A percentile compares a stretch with the other conserved stretches of the same genome.
Evolutionary conservation across 2,797 vertebrate species (phyloP).

Genomic region (Dallia pectoralis): DNA sequence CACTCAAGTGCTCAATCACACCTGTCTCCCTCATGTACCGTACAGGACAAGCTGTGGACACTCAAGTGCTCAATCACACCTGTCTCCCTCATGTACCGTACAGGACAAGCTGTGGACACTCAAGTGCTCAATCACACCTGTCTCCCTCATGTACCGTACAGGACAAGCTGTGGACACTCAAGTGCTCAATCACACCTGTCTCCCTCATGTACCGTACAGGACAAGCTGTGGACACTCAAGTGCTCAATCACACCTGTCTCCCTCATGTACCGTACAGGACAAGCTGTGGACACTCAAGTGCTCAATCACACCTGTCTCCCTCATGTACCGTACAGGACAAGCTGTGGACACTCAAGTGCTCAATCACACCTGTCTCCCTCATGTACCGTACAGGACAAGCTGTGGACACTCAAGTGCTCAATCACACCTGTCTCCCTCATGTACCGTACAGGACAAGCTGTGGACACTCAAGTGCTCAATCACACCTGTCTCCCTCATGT

Average conservation of each 20-base stretch:
- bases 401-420: not conserved
- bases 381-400: not conserved
- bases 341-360: slow-evolving; percentile 8
- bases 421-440: not conserved
- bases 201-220: no score
- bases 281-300: not conserved
- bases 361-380: slow-evolving; percentile 14
- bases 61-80: not conserved
- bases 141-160: slow-evolving; percentile 7
- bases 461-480: slow-evolving; percentile 4
- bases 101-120: not conserved
- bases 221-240: slow-evolving; percentile 1
- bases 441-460: no score
- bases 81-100: no score
- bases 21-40: slow-evolving; percentile 11
- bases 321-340: no score
- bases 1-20: slow-evolving; percentile 13
- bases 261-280: slow-evolving; percentile 1
- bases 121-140: slow-evolving; percentile 19
- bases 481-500: slow-evolving; percentile 16
- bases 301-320: not conserved
- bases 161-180: not conserved
- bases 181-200: not conserved
- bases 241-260: slow-evolving; percentile 16
- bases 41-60: not conserved